Conservation (phyloP, 2,797 vertebrate genomes). For the Threskiornis aethiopicus region DNA sequence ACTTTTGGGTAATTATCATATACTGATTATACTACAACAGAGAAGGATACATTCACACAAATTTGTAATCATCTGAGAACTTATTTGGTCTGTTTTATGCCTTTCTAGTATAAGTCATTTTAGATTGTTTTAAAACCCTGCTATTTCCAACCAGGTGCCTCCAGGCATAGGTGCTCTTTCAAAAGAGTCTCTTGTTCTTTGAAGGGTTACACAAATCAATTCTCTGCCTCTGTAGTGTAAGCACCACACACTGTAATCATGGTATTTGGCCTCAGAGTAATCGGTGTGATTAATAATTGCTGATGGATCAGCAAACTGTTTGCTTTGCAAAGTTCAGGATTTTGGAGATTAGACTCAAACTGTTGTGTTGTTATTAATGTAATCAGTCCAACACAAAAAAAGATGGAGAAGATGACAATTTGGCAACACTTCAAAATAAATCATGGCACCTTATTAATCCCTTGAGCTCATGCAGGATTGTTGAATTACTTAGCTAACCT, state of each 20-base stretch:
- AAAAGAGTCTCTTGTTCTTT: background rate
- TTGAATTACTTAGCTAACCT: constrained; percentile 2
- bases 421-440: constrained; percentile 33
- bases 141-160: background rate
- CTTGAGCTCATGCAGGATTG: background rate
- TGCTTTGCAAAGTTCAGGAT: constrained; percentile 30
- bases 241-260: background rate
- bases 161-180: background rate
- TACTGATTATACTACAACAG: background rate
- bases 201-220: background rate
- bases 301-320: constrained; percentile 49
- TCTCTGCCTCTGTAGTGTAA: background rate
- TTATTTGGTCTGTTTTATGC: background rate
- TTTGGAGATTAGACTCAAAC: constrained; percentile 27
- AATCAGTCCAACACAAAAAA: background rate
- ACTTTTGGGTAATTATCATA: background rate
- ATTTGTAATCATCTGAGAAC: background rate
- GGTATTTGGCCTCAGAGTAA: background rate
- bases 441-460: background rate
- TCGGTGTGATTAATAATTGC: constrained; percentile 23
- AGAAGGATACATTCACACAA: background rate
- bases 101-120: background rate
- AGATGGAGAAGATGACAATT: background rate
- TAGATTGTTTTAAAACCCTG: background rate
- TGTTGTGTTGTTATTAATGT: background rate